phyloP scores from a whole-genome alignment of 2,797 vertebrate genomes.

The Diplodus sargus region DNA sequence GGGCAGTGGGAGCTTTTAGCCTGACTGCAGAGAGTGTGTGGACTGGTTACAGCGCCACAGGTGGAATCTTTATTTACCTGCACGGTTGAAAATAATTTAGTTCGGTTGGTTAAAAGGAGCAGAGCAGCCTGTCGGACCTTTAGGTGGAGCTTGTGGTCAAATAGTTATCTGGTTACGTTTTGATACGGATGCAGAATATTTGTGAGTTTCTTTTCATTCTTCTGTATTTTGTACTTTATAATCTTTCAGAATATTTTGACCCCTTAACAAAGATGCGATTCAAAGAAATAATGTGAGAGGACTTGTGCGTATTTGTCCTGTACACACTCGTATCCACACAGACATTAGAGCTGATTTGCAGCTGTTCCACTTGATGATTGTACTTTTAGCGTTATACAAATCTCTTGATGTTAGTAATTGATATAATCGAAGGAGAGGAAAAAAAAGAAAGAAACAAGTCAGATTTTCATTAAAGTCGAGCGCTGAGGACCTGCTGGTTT shows the following conservation, averaged over 20 bases:
- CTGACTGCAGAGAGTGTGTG: neutral
- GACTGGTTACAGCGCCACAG: neutral
- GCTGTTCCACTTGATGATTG: neutral
- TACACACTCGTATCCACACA: neutral
- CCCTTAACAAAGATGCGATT: neutral
- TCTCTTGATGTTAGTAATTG: neutral
- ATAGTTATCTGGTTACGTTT: neutral
- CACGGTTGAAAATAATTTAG: neutral
- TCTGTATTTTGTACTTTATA: neutral
- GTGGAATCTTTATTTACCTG: neutral
- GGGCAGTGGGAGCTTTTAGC: neutral
- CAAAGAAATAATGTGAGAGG: neutral
- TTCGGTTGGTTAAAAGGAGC: neutral
- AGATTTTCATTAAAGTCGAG: conserved; percentile 13
- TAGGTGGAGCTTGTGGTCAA: neutral
- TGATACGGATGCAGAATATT: neutral
- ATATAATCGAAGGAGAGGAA: neutral
- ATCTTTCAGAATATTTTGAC: no score
- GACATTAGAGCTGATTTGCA: neutral
- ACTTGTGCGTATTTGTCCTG: neutral
- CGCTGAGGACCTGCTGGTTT: conserved; percentile 2
- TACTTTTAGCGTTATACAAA: neutral
- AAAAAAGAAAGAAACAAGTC: neutral
- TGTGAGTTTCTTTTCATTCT: neutral
- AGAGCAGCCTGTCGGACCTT: neutral